A percentile compares a stretch with the other conserved stretches of the same genome.
These are phyloP conservation scores for Poecilia latipinna DNA, from an alignment of 2,113 vertebrate genomes.

Conservation along the genomic window DNA sequence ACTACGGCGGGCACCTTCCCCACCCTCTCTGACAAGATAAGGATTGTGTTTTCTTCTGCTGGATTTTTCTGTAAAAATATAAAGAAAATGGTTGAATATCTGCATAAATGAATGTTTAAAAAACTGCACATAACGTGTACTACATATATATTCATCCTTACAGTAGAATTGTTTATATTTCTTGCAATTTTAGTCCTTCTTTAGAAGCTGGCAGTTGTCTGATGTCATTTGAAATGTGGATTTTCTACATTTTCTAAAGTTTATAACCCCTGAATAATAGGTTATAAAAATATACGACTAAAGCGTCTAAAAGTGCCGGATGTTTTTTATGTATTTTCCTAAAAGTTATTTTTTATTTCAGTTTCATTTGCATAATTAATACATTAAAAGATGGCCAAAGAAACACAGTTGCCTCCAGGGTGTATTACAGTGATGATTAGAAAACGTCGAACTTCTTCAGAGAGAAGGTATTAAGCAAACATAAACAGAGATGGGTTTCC, in stretches of 20 bases:
- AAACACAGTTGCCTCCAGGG: constrained; percentile 52
- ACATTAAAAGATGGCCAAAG: constrained; percentile 31
- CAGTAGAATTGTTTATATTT: neutral
- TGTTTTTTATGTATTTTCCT: neutral
- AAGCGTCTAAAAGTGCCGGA: neutral
- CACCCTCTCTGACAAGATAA: constrained; percentile 1
- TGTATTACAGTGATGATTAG: neutral
- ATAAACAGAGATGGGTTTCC: neutral
- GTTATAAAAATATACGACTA: neutral
- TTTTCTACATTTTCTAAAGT: constrained; percentile 29
- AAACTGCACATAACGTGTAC: neutral
- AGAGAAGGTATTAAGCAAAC: neutral
- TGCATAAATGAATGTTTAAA: neutral
- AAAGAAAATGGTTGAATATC: neutral
- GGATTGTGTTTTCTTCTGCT: constrained; percentile 69
- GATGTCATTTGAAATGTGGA: neutral
- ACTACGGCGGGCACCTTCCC: constrained; percentile 25
- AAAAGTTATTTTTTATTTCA: neutral
- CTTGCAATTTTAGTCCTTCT: neutral
- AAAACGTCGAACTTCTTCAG: neutral
- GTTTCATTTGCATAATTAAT: constrained; percentile 5
- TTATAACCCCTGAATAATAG: neutral
- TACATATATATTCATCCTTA: neutral
- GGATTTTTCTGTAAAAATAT: constrained; percentile 22
- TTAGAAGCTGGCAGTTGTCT: neutral